phyloP scores from a whole-genome alignment of 2,888 invertebrate genomes.

The Cryptocephalus primarius region DNA sequence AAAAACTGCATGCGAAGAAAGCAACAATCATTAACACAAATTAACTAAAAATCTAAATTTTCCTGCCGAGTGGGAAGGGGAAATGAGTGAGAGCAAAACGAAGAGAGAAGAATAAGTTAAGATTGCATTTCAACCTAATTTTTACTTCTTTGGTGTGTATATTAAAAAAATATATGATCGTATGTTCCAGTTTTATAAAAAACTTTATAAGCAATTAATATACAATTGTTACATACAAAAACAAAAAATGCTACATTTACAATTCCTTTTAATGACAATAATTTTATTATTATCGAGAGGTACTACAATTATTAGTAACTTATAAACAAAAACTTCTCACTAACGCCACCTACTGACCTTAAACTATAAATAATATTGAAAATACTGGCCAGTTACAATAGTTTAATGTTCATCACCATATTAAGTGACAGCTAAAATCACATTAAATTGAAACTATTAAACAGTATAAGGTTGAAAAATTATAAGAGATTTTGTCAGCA shows the following conservation, averaged over 20 bases:
- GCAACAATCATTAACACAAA: background rate
- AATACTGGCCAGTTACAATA: no score
- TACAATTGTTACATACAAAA: conserved; percentile 30
- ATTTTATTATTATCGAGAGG: no score
- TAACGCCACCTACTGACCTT: no score
- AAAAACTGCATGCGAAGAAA: conserved; percentile 1
- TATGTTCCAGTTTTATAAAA: conserved; percentile 35
- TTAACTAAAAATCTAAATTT: conserved; percentile 1
- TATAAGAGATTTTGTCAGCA: no score
- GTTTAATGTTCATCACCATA: no score
- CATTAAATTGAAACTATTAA: no score
- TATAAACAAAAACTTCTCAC: no score
- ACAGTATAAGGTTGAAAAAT: no score
- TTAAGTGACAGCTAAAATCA: no score
- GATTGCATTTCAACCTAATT: conserved; percentile 23
- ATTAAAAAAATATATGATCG: conserved; percentile 36
- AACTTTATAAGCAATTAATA: conserved; percentile 33
- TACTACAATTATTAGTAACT: no score
- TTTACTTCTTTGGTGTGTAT: conserved; percentile 34
- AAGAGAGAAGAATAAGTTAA: conserved; percentile 25
- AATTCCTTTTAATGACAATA: background rate
- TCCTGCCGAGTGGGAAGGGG: conserved; percentile 6
- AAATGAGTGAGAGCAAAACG: conserved; percentile 17
- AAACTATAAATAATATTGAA: no score
- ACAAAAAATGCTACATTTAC: conserved; percentile 27